Percentiles rank a stretch among this genome's conserved stretches.
phyloP scores from a whole-genome alignment of 2,888 invertebrate genomes.

The Phyllotreta cruciferae region DNA sequence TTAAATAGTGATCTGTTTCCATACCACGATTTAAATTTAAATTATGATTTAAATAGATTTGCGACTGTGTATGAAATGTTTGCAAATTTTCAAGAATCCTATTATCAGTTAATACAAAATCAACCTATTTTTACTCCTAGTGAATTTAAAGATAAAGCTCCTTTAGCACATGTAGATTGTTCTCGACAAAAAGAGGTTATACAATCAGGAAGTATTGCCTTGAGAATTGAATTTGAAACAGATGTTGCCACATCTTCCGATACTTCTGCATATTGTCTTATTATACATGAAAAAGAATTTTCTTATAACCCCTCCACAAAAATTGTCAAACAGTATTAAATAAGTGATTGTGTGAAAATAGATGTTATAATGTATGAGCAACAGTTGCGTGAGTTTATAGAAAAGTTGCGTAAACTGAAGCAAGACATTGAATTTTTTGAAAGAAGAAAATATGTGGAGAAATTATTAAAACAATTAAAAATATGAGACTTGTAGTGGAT shows the following conservation, averaged over 20 bases:
- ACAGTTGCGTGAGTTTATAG: too few species aligned
- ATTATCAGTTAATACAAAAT: constrained; percentile 13
- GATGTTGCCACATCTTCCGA: background rate
- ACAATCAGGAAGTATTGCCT: background rate
- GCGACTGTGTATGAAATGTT: constrained; percentile 34
- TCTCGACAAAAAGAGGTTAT: constrained; percentile 1
- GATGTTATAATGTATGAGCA: too few species aligned
- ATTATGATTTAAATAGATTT: constrained; percentile 22
- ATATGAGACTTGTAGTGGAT: constrained; percentile 5
- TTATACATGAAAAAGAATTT: constrained; percentile 11
- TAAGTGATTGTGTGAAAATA: too few species aligned
- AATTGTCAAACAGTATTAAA: constrained; percentile 7
- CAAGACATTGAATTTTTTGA: too few species aligned
- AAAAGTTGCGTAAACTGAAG: too few species aligned
- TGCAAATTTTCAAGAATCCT: constrained; percentile 29
- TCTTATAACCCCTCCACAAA: constrained; percentile 5
- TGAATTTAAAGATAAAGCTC: background rate
- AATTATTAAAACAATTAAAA: constrained; percentile 3
- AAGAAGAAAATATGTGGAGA: background rate
- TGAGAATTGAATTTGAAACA: constrained; percentile 12
- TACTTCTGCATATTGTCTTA: constrained; percentile 13
- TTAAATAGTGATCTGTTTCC: constrained; percentile 26
- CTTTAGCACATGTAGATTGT: constrained; percentile 3
- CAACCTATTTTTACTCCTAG: constrained; percentile 2
- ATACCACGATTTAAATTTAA: constrained; percentile 11